Evolutionary conservation across 2,797 vertebrate genomes (phyloP).

Genomic region (Lophius americanus): DNA sequence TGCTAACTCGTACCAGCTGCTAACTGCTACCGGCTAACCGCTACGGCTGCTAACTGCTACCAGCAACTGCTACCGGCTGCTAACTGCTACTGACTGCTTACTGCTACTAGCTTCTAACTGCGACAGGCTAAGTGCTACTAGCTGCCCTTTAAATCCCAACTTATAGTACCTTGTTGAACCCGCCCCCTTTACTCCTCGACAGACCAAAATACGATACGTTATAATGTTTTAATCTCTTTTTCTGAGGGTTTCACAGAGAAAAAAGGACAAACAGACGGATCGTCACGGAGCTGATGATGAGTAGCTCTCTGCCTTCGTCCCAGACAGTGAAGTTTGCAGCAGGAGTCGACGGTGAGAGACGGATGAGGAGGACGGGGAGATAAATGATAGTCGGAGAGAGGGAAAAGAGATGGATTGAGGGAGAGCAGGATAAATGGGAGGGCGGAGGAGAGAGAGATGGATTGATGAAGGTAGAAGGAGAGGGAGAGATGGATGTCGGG

Average conservation of each 20-base stretch:
- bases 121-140: too few species aligned
- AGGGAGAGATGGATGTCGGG: constrained; percentile 60
- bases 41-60: too few species aligned
- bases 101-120: too few species aligned
- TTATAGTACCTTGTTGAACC: too few species aligned
- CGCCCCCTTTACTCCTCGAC: too few species aligned
- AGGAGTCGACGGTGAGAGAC: constrained; percentile 37
- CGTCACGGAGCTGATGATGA: constrained; percentile 62
- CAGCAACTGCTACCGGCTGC: too few species aligned
- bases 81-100: too few species aligned
- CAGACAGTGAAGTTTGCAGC: constrained; percentile 16
- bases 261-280: constrained; percentile 56
- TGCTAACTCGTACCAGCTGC: too few species aligned
- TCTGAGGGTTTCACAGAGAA: constrained; percentile 50
- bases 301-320: constrained; percentile 57
- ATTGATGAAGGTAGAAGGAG: constrained; percentile 29
- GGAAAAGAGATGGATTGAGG: constrained; percentile 41
- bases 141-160: too few species aligned
- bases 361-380: constrained; percentile 37
- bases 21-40: too few species aligned
- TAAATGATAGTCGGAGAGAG: constrained; percentile 51
- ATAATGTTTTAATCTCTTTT: constrained; percentile 69
- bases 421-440: constrained; percentile 50
- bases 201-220: constrained; percentile 7
- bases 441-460: constrained; percentile 41